Conservation (phyloP, 2,888 invertebrate genomes). For the Ormyrus pomaceus region DNA sequence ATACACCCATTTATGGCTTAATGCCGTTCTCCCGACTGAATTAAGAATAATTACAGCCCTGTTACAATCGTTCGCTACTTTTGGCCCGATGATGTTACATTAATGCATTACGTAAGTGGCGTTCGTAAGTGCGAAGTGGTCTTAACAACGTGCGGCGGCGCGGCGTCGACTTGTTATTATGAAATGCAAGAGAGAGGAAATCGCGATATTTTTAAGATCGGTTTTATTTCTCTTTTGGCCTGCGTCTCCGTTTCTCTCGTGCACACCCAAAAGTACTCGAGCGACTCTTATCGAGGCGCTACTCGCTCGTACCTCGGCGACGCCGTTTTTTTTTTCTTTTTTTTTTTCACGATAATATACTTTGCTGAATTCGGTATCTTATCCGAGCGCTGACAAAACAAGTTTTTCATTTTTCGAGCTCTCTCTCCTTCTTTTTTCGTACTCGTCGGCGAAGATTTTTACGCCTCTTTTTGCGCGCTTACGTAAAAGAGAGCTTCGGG, state of each 20-base stretch:
- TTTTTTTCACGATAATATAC: constrained; percentile 42
- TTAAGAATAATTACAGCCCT: too few relatives aligned
- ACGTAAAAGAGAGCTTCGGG: neutral
- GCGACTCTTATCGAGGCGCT: constrained; percentile 15
- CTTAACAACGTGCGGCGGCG: constrained; percentile 1
- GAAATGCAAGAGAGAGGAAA: constrained; percentile 12
- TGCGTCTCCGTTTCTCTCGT: neutral
- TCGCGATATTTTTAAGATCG: constrained; percentile 30
- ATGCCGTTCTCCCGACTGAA: too few relatives aligned
- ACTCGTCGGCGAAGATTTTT: neutral
- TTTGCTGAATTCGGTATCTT: constrained; percentile 37
- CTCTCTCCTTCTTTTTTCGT: neutral
- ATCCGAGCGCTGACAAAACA: constrained; percentile 39
- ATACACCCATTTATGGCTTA: too few relatives aligned
- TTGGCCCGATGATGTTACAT: constrained; percentile 27
- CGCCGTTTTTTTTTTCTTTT: neutral
- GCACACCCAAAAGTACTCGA: constrained; percentile 7
- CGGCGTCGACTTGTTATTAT: constrained; percentile 1
- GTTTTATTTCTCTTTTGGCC: constrained; percentile 14
- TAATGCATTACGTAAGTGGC: constrained; percentile 24
- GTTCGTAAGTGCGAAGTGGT: constrained; percentile 21
- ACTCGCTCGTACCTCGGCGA: neutral
- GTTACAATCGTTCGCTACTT: constrained; percentile 10
- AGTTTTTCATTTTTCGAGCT: constrained; percentile 28
- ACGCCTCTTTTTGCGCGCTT: neutral